Conservation (phyloP, 2,797 vertebrate species). For the Dendrocincla tyrannina region DNA sequence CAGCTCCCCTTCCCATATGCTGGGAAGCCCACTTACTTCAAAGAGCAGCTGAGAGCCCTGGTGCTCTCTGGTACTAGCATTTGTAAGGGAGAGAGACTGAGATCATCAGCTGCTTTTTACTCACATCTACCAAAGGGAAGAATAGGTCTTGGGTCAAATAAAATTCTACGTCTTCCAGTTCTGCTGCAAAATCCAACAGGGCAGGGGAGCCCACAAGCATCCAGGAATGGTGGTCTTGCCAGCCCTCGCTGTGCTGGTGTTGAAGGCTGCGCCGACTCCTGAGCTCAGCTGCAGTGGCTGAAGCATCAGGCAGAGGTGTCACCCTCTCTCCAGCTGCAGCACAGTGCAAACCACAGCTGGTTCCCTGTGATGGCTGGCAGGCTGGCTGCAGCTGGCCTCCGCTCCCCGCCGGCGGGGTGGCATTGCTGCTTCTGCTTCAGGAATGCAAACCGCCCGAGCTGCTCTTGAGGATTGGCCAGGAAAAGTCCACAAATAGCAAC, state of each 20-base stretch:
- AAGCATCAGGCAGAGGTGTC: not conserved
- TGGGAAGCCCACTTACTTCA: not conserved
- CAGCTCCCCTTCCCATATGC: not conserved
- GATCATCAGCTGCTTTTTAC: not conserved
- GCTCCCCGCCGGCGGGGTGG: not conserved
- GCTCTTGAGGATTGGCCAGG: constrained; percentile 26
- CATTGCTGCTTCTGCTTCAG: constrained; percentile 23
- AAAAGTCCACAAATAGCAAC: constrained; percentile 67
- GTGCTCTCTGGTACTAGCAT: not conserved
- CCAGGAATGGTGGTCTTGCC: accelerated
- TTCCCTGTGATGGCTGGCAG: not conserved
- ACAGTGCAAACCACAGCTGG: not conserved
- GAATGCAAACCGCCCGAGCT: constrained; percentile 30
- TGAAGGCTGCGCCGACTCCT: not conserved
- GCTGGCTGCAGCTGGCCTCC: not conserved
- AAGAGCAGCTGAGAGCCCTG: not conserved
- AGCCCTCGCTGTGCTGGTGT: not conserved
- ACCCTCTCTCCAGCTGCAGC: not conserved
- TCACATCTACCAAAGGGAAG: not conserved
- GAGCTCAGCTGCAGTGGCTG: not conserved
- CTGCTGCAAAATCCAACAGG: not conserved
- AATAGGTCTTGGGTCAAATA: not conserved
- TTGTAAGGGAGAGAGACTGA: not conserved
- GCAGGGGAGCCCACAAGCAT: not conserved
- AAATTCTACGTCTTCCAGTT: not conserved